phyloP scores from a whole-genome alignment of 2,113 vertebrate species.

The Glareola pratincola region DNA sequence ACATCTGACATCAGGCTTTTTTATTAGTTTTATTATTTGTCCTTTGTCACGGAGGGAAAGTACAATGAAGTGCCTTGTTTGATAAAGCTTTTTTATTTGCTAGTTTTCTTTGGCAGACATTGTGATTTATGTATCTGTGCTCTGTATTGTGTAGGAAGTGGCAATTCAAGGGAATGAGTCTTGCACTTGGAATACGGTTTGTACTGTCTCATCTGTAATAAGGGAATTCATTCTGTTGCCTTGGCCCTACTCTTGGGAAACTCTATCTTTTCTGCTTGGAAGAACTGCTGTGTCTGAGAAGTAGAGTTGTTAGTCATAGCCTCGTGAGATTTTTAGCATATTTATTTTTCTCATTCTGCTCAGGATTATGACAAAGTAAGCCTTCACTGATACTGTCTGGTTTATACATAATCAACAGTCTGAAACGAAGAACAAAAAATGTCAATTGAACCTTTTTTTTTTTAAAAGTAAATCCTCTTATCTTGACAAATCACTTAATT shows the following conservation, averaged over 20 bases:
- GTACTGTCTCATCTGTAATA: not conserved
- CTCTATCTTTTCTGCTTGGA: not conserved
- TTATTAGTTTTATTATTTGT: not conserved
- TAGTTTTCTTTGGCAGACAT: not conserved
- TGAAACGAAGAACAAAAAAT: not conserved
- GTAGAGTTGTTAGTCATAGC: not conserved
- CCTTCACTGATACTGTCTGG: not conserved
- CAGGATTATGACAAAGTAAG: not conserved
- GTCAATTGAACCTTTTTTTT: not conserved
- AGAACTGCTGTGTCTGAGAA: not conserved
- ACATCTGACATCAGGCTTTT: not conserved
- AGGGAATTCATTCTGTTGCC: not conserved
- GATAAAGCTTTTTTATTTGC: not conserved
- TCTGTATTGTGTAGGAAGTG: not conserved
- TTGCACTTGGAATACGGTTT: not conserved
- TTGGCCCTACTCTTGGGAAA: not conserved
- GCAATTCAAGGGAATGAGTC: not conserved
- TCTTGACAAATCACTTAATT: not conserved
- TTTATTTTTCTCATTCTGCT: not conserved
- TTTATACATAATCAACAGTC: not conserved
- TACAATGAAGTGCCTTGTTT: not conserved
- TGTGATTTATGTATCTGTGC: not conserved
- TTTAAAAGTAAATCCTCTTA: not conserved
- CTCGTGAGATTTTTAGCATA: not conserved
- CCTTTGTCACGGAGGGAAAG: not conserved